These are phyloP conservation scores for Elymnias hypermnestra DNA, from an alignment of 1,140 invertebrate genomes.

Conservation along the genomic window DNA sequence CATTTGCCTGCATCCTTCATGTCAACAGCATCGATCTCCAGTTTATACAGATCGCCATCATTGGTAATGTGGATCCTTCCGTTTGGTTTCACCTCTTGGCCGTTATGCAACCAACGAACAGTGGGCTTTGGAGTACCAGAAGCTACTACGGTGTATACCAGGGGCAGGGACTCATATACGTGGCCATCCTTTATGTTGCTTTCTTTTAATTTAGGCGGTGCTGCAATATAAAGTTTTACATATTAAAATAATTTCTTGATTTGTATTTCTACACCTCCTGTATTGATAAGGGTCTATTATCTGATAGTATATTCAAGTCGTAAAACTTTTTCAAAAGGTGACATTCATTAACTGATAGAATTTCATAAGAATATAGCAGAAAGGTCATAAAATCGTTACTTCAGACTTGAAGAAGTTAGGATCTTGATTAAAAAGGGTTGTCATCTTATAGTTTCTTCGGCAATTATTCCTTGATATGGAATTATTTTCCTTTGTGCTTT, in stretches of 20 bases:
- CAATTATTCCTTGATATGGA: no score
- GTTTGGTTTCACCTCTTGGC: conserved; percentile 78
- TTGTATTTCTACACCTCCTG: no score
- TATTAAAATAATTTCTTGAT: background rate
- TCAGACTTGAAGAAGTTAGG: no score
- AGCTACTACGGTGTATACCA: conserved; percentile 83
- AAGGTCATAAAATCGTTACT: no score
- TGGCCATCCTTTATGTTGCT: conserved; percentile 84
- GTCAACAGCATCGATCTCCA: conserved; percentile 82
- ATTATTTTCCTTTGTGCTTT: no score
- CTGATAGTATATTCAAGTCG: no score
- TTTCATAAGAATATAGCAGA: no score
- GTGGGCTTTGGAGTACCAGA: conserved; percentile 85
- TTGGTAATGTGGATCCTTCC: conserved; percentile 80
- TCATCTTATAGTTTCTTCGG: no score
- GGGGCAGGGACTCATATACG: conserved; percentile 85
- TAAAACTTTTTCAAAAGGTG: no score
- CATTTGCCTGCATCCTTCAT: conserved; percentile 87
- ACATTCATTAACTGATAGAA: no score
- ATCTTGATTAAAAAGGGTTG: no score
- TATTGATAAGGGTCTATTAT: no score
- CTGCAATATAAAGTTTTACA: conserved; percentile 68
- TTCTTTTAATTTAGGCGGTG: conserved; percentile 83
- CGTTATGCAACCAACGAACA: conserved; percentile 87
- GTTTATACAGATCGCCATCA: conserved; percentile 83